phyloP scores from a whole-genome alignment of 2,113 vertebrate genomes.

The Oxygymnocypris stewartii region DNA sequence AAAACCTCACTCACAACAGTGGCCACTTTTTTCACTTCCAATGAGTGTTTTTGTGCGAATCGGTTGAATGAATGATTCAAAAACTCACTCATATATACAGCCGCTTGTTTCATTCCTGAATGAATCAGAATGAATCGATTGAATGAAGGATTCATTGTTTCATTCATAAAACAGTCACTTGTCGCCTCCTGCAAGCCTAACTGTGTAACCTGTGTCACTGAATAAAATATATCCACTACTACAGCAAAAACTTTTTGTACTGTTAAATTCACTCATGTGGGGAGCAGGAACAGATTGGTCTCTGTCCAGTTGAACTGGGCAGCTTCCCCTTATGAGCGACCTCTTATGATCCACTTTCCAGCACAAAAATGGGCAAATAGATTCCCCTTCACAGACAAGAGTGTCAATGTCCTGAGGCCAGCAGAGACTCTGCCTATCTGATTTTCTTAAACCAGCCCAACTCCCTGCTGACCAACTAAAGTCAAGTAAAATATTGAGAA shows the following conservation, averaged over 20 bases:
- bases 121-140: not conserved
- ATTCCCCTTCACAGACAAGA: slow-evolving; percentile 25
- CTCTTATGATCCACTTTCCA: slow-evolving; percentile 28
- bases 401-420: slow-evolving; percentile 35
- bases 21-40: not conserved
- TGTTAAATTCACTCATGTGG: not conserved
- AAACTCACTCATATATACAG: not conserved
- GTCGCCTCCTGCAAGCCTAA: not conserved
- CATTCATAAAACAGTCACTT: not conserved
- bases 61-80: not conserved
- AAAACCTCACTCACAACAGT: not conserved
- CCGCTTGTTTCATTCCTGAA: not conserved
- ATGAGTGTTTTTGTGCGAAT: not conserved
- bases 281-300: slow-evolving; percentile 37
- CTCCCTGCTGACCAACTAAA: slow-evolving; percentile 13
- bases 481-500: not conserved
- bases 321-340: not conserved
- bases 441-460: slow-evolving; percentile 10
- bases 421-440: not conserved
- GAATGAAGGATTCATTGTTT: not conserved
- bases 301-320: slow-evolving; percentile 39
- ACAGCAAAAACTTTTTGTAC: too few relatives aligned
- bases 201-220: not conserved
- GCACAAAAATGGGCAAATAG: slow-evolving; percentile 38
- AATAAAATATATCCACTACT: not conserved